A percentile compares a stretch with the other conserved stretches of the same genome.
These are phyloP conservation scores for Aphodius granarius DNA, from an alignment of 2,888 invertebrate species.

Conservation along the genomic window DNA sequence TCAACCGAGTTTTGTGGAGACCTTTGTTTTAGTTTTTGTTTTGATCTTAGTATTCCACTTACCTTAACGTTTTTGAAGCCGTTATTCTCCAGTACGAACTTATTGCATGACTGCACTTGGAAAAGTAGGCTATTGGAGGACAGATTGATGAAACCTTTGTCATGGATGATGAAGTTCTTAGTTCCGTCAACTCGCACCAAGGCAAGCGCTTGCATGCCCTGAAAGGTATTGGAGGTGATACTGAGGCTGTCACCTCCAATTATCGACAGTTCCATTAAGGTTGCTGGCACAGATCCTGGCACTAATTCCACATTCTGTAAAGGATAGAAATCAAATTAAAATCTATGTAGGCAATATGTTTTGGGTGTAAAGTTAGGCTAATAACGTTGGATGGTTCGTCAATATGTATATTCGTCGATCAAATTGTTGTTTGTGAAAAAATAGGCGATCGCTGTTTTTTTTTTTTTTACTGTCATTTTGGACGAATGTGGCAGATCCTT, in stretches of 20 bases:
- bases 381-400: too few relatives aligned
- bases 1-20: too few relatives aligned
- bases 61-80: constrained; percentile 65
- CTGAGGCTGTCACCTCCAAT: constrained; percentile 59
- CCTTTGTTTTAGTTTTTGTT: background rate
- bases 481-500: too few relatives aligned
- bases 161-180: constrained; percentile 59
- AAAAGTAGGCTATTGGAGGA: constrained; percentile 62
- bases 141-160: constrained; percentile 63
- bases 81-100: constrained; percentile 63
- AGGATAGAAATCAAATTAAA: background rate
- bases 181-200: constrained; percentile 60
- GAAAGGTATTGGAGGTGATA: constrained; percentile 61
- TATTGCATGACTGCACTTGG: constrained; percentile 63
- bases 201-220: constrained; percentile 58
- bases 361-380: too few relatives aligned
- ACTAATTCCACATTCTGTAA: constrained; percentile 56
- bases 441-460: too few relatives aligned
- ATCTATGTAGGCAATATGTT: too few relatives aligned
- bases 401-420: too few relatives aligned
- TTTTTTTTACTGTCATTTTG: too few relatives aligned
- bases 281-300: constrained; percentile 60
- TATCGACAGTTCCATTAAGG: constrained; percentile 62
- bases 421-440: too few relatives aligned
- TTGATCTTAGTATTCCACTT: constrained; percentile 26